Evolutionary conservation across 2,888 invertebrate species (phyloP), one percentile per base, ranked within the genome.

Genomic region (Lasioglossum vierecki): DNA sequence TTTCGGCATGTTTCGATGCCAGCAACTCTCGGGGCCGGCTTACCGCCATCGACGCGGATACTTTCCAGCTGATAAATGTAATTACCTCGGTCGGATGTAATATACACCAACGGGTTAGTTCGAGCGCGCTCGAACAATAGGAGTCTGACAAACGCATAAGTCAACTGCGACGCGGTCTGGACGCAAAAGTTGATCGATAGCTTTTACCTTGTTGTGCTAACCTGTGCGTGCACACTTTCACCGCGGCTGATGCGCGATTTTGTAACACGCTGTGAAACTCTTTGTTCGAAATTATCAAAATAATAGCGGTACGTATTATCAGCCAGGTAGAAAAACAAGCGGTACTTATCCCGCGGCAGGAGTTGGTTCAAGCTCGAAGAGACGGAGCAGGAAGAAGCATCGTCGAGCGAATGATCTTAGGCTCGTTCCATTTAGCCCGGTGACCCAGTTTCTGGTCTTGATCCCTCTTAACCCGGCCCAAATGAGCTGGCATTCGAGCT

Each of bases 1-100:
- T 89, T 82, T 80, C 85, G 84, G 83, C 86, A 81, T 79, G 87
- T 89, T 87, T 73, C 83, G 72, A 73, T 82, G 79, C 30, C 66
- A 72, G 66, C 66, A 72, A 15, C 30, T 75, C 76, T 30, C 30
- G 18, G 35, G 4, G 4, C 41, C 39, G 60, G 70, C 81, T 73
- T 70, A 76, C 53, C 71, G 76, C 63, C 74, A 18, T 66, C 68
- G 71, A 68, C 39, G 63, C 44, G 88, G 83, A 85, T 82, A 77
- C 84, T 77, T 83, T 75, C 72, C 75, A 74, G 74, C 75, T 83
- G 82, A 49, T 72, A 80, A 79, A 79, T 80, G 79, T 85, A 86
- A 90, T 90, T 88, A 88, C 60, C 73, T 60, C 76, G 81, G 80
- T 84, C 82, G 76, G 78, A 79, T 76, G 74, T 83, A 79, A 87